Percentiles rank a stretch among this genome's conserved stretches.
Evolutionary conservation across 1,140 invertebrate species (phyloP).

Genomic region (Pseudomyrmex cubaensis): DNA sequence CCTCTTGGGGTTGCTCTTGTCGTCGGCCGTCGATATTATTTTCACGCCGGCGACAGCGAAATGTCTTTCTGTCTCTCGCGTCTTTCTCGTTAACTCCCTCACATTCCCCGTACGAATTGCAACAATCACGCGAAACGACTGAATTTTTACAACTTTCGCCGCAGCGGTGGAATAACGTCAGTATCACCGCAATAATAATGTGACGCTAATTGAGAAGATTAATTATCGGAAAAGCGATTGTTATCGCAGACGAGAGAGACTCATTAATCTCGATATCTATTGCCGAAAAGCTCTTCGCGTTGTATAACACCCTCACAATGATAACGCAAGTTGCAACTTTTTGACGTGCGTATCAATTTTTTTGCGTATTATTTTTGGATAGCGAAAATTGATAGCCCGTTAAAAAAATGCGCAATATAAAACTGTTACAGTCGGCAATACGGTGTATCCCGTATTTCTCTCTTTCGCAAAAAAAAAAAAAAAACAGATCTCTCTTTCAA

Average conservation of each 20-base stretch:
- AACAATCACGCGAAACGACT: neutral
- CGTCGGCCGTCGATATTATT: slow-evolving; percentile 16
- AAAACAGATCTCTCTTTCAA: neutral
- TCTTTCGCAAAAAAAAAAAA: neutral
- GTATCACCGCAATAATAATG: slow-evolving; percentile 21
- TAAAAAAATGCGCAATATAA: neutral
- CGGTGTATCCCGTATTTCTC: neutral
- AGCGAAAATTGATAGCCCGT: slow-evolving; percentile 6
- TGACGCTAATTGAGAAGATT: neutral
- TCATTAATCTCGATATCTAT: slow-evolving; percentile 53
- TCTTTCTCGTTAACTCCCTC: neutral
- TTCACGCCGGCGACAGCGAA: slow-evolving; percentile 7
- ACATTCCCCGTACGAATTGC: neutral
- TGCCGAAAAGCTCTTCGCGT: slow-evolving; percentile 14
- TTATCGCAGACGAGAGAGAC: slow-evolving; percentile 18
- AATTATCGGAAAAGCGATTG: slow-evolving; percentile 38
- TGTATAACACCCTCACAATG: slow-evolving; percentile 9
- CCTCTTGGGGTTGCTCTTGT: neutral
- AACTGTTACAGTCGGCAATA: slow-evolving; percentile 3
- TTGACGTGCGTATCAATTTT: neutral
- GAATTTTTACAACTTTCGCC: neutral
- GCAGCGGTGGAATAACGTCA: neutral
- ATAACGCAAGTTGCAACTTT: slow-evolving; percentile 45
- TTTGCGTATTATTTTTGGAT: too few species aligned
- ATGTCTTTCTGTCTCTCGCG: neutral